phyloP scores from a whole-genome alignment of 2,797 vertebrate species.

The Mormyrops boulengeri region DNA sequence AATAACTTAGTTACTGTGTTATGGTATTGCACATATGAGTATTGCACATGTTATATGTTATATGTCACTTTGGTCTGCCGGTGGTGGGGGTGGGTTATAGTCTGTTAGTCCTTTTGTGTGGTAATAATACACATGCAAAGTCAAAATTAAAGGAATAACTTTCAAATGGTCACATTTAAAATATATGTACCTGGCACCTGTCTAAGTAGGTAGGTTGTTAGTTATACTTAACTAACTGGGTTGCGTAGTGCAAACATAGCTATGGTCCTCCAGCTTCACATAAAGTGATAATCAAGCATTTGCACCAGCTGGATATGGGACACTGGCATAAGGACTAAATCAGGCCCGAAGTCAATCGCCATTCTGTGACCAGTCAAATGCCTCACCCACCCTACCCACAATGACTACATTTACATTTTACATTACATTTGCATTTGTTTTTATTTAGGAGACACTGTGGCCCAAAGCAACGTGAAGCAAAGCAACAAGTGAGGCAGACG shows the following conservation, averaged over 20 bases:
- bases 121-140: background rate
- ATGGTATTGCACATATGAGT: too few relatives aligned
- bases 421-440: background rate
- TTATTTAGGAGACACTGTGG: background rate
- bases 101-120: too few relatives aligned
- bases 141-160: background rate
- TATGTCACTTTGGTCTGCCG: too few relatives aligned
- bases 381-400: background rate
- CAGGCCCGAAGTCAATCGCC: background rate
- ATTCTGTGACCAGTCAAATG: background rate
- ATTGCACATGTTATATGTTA: too few relatives aligned
- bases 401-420: background rate
- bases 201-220: background rate
- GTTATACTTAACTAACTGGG: background rate
- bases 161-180: background rate
- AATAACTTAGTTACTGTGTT: too few relatives aligned
- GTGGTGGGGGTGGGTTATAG: too few relatives aligned
- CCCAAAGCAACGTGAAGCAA: background rate
- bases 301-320: background rate
- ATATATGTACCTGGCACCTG: background rate
- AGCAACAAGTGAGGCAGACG: background rate
- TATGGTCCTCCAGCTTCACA: background rate
- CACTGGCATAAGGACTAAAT: background rate
- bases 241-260: background rate
- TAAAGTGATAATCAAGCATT: background rate